Evolutionary conservation across 64 coral and sea anemone genomes (phyloP), one percentile per base, ranked within the genome.

Genomic region (Orbicella faveolata): DNA sequence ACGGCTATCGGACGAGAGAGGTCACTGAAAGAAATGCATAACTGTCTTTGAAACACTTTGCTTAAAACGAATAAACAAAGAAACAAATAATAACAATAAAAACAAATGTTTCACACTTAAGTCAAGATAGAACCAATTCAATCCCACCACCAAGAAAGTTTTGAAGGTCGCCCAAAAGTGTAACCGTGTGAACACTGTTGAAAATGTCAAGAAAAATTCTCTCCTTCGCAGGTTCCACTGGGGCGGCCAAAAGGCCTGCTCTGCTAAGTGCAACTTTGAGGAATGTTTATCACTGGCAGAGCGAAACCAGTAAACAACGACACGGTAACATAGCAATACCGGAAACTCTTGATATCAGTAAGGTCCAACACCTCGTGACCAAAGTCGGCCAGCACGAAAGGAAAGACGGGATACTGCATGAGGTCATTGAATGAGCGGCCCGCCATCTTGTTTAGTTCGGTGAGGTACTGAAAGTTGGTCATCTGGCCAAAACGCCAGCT

Each of bases 331-430:
- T 30, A 25, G 41, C 52, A 11, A 18, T 95, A 98, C 96, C 96
- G 92, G 52, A 93, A 98, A 6, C 76, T 89, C 23, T 79, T 77
- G 54, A 12, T 61, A 25, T 93, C 92, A 54, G 77, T 93, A 63
- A 98, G 90, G 66, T 98, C 96, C 84, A 98, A 44, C 21, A 98
- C 90, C 21, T 98, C 93, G 79, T 75, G 79, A 17, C 54, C 53
- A 79, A 95, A 98, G 75, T 98, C 93, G 9, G 93, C 84, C 11
- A 98, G 76, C 33, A 98, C 93, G 81, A 98, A 94, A 13, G 96
- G 96, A 30, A 98, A 98, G 12, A 98, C 96, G 64, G 96, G 96
- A 61, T 98, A 98, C 83, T 98, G 96, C 96, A 98, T 98, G 59
- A 98, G 93, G 78, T 98, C 96, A 75, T 98, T 98, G 83, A 94